Conservation (phyloP, 2,888 invertebrate genomes). For the Phymatocera aterrima region DNA sequence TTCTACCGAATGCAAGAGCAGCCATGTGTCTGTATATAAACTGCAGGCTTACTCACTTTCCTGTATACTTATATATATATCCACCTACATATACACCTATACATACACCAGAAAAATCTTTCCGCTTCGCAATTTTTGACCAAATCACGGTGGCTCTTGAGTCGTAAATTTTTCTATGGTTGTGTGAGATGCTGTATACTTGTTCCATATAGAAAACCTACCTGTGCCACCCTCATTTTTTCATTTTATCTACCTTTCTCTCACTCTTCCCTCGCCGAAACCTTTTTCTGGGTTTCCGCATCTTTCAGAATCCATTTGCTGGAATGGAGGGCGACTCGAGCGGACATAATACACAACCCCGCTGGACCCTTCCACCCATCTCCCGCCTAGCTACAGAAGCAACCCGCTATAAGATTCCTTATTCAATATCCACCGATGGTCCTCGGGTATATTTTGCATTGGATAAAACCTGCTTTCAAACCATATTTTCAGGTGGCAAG, state of each 20-base stretch:
- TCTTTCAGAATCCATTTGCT: conserved; percentile 66
- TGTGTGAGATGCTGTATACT: conserved; percentile 31
- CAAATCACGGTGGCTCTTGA: conserved; percentile 16
- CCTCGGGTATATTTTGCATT: conserved; percentile 53
- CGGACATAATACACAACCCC: conserved; percentile 57
- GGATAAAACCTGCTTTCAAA: conserved; percentile 29
- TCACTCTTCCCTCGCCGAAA: conserved; percentile 49
- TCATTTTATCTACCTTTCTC: conserved; percentile 53
- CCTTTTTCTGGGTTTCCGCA: conserved; percentile 58
- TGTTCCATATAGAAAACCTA: conserved; percentile 58
- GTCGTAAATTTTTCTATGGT: neutral
- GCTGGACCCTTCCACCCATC: conserved; percentile 46
- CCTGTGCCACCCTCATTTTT: conserved; percentile 65
- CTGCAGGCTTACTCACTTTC: too few species aligned
- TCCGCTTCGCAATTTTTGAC: conserved; percentile 16
- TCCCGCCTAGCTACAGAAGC: conserved; percentile 50
- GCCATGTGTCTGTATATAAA: neutral
- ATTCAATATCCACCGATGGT: conserved; percentile 49
- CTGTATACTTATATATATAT: too few species aligned
- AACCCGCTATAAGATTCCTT: conserved; percentile 57
- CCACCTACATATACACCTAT: too few species aligned
- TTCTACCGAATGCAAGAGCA: neutral
- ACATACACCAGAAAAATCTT: neutral
- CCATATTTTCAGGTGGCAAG: conserved; percentile 17
- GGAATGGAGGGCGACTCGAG: conserved; percentile 58